Percentiles rank a stretch among this genome's conserved stretches.
These are phyloP conservation scores for Threskiornis aethiopicus DNA, from an alignment of 2,797 vertebrate genomes.

Conservation along the genomic window DNA sequence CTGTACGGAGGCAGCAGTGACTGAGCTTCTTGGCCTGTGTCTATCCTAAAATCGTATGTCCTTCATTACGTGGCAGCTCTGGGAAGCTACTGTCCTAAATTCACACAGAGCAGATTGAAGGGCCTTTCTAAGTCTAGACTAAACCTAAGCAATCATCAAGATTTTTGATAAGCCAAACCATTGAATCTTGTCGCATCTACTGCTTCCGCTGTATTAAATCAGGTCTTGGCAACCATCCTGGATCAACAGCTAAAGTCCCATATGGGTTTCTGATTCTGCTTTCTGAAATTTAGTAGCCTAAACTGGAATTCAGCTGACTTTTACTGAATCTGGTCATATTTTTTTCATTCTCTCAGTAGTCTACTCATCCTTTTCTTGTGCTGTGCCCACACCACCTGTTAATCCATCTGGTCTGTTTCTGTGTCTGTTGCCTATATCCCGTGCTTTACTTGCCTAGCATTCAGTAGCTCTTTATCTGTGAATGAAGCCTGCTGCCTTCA, in stretches of 20 bases:
- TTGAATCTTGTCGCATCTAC: slow-evolving; percentile 37
- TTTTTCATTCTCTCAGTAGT: slow-evolving; percentile 58
- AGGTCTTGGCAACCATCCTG: slow-evolving; percentile 36
- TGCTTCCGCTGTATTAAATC: slow-evolving; percentile 5
- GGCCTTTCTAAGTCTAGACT: neutral
- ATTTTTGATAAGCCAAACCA: neutral
- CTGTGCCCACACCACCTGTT: slow-evolving; percentile 66
- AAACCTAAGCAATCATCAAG: slow-evolving; percentile 16
- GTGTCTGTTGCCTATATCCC: neutral
- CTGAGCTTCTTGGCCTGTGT: neutral
- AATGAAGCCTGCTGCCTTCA: slow-evolving; percentile 42
- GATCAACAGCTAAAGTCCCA: slow-evolving; percentile 48
- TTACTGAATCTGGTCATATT: slow-evolving; percentile 64
- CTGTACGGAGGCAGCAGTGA: neutral
- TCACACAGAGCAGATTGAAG: neutral
- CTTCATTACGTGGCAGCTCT: neutral
- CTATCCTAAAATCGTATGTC: neutral
- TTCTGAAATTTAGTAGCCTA: slow-evolving; percentile 61
- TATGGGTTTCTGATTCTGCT: slow-evolving; percentile 59
- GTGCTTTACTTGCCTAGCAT: slow-evolving; percentile 34
- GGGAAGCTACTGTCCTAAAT: neutral
- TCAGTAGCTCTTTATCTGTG: neutral
- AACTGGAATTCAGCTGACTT: slow-evolving; percentile 62
- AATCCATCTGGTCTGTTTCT: slow-evolving; percentile 66
- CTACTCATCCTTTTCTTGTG: slow-evolving; percentile 62